These are phyloP conservation scores for Aratinga solstitialis DNA, from an alignment of 2,797 vertebrate species.

Conservation along the genomic window DNA sequence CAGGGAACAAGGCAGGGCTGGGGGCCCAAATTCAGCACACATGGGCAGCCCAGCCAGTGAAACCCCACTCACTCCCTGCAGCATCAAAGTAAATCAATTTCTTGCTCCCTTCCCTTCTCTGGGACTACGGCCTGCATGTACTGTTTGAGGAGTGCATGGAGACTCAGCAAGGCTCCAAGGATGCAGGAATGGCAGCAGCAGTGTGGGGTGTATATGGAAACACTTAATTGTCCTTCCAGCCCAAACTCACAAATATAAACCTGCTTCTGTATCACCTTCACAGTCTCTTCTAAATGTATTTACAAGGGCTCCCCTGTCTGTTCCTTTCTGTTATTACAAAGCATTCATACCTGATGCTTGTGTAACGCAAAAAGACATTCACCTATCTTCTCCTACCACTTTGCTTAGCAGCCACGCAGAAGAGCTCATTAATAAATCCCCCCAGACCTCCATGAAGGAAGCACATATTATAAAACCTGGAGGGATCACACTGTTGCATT, in stretches of 20 bases:
- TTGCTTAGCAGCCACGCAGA: background rate
- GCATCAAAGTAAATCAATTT: background rate
- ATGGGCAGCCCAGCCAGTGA: background rate
- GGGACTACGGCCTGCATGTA: accelerated
- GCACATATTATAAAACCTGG: background rate
- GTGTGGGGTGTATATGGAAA: accelerated
- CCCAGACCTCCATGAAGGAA: background rate
- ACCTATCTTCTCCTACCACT: background rate
- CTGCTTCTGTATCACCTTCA: background rate
- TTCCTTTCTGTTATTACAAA: conserved; percentile 50
- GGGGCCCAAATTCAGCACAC: background rate
- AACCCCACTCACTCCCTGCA: background rate
- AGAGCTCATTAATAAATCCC: background rate
- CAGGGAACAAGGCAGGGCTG: background rate
- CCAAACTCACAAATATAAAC: background rate
- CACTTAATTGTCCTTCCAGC: background rate
- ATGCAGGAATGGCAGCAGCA: background rate
- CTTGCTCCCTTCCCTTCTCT: background rate
- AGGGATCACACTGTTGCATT: background rate
- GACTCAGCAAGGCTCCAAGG: background rate
- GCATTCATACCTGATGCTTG: background rate
- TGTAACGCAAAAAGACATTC: background rate
- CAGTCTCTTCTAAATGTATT: background rate
- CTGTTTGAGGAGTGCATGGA: accelerated
- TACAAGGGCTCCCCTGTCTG: conserved; percentile 53